A percentile compares a stretch with the other conserved stretches of the same genome.
Conservation (phyloP, 2,797 vertebrate species). For the Graptemys geographica region DNA sequence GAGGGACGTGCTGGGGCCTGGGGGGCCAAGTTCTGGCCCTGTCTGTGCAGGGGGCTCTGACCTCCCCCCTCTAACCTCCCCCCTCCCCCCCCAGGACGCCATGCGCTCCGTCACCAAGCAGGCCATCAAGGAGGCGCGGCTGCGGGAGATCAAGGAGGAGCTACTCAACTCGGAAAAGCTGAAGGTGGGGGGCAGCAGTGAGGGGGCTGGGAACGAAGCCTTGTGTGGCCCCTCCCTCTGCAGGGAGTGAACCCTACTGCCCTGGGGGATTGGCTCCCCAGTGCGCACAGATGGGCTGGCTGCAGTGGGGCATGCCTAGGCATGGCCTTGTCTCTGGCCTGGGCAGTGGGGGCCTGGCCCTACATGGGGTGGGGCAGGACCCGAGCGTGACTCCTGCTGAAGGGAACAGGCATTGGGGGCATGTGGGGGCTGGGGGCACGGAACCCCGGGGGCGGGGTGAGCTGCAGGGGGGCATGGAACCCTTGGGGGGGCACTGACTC, state of each 20-base stretch:
- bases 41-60: not conserved
- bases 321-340: too few relatives aligned
- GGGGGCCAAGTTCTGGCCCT: fast-evolving
- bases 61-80: fast-evolving
- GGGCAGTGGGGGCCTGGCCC: not conserved
- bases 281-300: not conserved
- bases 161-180: conserved; percentile 94
- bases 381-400: too few relatives aligned
- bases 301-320: fast-evolving
- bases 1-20: not conserved
- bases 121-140: conserved; percentile 90
- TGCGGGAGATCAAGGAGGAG: conserved; percentile 96
- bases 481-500: too few relatives aligned
- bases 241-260: fast-evolving
- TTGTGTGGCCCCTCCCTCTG: too few relatives aligned
- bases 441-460: too few relatives aligned
- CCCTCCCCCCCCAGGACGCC: conserved; percentile 85
- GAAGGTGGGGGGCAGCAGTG: conserved; percentile 81
- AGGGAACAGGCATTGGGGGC: too few relatives aligned
- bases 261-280: too few relatives aligned
- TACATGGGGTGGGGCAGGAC: too few relatives aligned
- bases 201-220: not conserved
- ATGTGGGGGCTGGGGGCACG: too few relatives aligned
- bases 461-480: too few relatives aligned
- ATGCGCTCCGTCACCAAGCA: conserved; percentile 97